Percentiles rank a stretch among this genome's conserved stretches.
Evolutionary conservation across 2,888 invertebrate species (phyloP).

Genomic region (Parnassius apollo): DNA sequence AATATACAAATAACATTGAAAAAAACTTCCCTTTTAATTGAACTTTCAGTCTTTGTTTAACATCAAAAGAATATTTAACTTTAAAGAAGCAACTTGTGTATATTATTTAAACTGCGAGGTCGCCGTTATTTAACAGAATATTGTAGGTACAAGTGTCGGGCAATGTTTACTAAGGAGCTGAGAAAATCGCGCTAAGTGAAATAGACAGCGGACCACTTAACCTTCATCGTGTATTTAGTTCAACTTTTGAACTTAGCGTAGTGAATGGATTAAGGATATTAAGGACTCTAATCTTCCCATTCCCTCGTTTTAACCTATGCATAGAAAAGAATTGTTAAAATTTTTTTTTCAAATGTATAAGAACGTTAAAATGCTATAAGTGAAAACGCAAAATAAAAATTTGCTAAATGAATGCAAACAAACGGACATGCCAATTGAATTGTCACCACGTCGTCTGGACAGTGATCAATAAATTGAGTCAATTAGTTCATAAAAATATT

Average conservation of each 20-base stretch:
- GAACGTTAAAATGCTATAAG: not conserved
- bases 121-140: conserved; percentile 55
- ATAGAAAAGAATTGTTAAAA: too few relatives aligned
- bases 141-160: conserved; percentile 51
- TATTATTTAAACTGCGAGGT: conserved; percentile 47
- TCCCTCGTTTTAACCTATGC: too few relatives aligned
- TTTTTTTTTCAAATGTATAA: not conserved
- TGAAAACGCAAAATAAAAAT: conserved; percentile 6
- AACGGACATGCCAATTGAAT: conserved; percentile 43
- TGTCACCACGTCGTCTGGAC: conserved; percentile 58
- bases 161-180: conserved; percentile 54
- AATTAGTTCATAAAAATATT: conserved; percentile 41
- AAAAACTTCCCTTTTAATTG: not conserved
- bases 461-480: conserved; percentile 59
- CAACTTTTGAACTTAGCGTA: conserved; percentile 41
- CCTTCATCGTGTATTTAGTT: conserved; percentile 69
- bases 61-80: conserved; percentile 35
- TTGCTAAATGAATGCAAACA: conserved; percentile 13
- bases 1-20: not conserved
- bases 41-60: not conserved
- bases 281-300: too few relatives aligned
- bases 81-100: conserved; percentile 43
- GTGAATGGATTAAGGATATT: not conserved
- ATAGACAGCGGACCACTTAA: conserved; percentile 71
- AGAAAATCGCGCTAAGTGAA: conserved; percentile 66